Percentiles rank a stretch among this genome's conserved stretches.
Evolutionary conservation across 2,113 vertebrate species (phyloP).

Genomic region (Pelodiscus sinensis): DNA sequence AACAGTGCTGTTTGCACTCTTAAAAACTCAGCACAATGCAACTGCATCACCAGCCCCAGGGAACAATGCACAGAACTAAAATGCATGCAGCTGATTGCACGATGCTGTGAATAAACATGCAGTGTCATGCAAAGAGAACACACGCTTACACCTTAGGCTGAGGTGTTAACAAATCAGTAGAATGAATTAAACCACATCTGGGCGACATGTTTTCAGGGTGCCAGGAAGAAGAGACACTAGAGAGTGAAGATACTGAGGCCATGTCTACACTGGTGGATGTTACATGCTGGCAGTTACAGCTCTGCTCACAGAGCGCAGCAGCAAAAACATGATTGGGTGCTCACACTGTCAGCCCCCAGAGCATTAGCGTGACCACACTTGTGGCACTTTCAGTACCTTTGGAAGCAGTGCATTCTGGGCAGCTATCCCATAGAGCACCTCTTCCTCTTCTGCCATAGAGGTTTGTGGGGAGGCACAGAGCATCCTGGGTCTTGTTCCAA

Average conservation of each 20-base stretch:
- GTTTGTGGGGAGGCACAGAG: too few species aligned
- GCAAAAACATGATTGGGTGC: too few species aligned
- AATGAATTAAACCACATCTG: background rate
- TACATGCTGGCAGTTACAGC: too few species aligned
- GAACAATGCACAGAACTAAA: slow-evolving; percentile 76
- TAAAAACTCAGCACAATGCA: slow-evolving; percentile 76
- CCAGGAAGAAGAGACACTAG: background rate
- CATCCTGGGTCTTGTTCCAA: too few species aligned
- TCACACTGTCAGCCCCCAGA: too few species aligned
- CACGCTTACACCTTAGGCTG: slow-evolving; percentile 47
- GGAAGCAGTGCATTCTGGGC: too few species aligned
- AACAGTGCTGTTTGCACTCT: slow-evolving; percentile 62
- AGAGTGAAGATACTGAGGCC: background rate
- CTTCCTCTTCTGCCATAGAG: too few species aligned
- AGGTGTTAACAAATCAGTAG: slow-evolving; percentile 17
- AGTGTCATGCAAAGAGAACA: slow-evolving; percentile 74
- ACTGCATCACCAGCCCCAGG: slow-evolving; percentile 63
- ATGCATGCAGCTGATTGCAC: slow-evolving; percentile 56
- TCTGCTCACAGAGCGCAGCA: too few species aligned
- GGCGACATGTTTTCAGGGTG: accelerated
- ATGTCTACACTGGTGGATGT: too few species aligned
- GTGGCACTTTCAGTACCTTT: too few species aligned
- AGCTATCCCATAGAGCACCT: too few species aligned
- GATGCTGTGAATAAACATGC: slow-evolving; percentile 75
- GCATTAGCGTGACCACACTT: too few species aligned